phyloP scores from a whole-genome alignment of 2,113 vertebrate genomes.

The Pagrus major region DNA sequence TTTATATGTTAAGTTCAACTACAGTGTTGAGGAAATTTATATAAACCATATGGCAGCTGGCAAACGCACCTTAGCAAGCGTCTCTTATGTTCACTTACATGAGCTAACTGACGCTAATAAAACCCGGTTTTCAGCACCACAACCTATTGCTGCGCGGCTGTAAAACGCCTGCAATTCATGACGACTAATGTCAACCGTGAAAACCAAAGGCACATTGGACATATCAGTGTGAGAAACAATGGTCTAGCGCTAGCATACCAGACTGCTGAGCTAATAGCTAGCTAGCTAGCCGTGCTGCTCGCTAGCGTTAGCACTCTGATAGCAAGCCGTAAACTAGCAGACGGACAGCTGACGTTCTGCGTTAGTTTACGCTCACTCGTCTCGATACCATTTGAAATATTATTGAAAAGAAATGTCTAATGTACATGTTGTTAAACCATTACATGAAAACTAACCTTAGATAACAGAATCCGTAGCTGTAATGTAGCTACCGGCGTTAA shows the following conservation, averaged over 20 bases:
- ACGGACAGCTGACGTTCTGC: neutral
- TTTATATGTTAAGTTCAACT: too few species aligned
- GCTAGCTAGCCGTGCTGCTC: neutral
- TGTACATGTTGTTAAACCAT: neutral
- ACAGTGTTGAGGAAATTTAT: too few species aligned
- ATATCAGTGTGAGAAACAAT: neutral
- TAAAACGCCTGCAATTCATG: too few species aligned
- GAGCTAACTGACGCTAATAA: neutral
- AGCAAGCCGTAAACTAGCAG: neutral
- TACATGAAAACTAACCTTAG: conserved; percentile 20
- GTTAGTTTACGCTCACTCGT: neutral
- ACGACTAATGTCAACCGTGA: accelerated
- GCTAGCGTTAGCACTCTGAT: conserved; percentile 12
- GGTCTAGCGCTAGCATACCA: neutral
- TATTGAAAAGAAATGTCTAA: accelerated
- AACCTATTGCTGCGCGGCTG: accelerated
- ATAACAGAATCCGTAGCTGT: neutral
- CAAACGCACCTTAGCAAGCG: neutral
- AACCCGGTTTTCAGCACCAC: neutral
- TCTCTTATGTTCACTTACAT: neutral
- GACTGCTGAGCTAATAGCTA: neutral
- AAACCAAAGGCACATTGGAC: accelerated
- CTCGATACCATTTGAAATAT: neutral
- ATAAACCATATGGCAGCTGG: neutral
- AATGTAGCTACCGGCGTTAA: neutral